phyloP scores from a whole-genome alignment of 2,797 vertebrate species.

The Squalus acanthias region DNA sequence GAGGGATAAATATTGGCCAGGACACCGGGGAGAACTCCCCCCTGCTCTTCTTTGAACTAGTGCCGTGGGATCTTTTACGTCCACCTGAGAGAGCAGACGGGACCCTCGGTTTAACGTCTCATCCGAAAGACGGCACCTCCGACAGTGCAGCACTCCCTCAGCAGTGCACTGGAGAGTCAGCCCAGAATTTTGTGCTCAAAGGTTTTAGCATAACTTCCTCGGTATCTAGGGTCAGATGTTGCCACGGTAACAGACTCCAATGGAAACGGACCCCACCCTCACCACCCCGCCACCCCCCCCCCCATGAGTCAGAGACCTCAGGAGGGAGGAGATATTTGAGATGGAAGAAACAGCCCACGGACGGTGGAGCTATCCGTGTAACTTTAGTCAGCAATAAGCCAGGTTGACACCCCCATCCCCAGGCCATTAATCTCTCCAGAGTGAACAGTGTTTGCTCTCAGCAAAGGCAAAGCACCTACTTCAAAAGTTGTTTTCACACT shows the following conservation, averaged over 20 bases:
- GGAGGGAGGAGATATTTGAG: background rate
- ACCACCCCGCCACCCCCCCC: background rate
- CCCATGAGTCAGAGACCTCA: background rate
- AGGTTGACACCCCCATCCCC: background rate
- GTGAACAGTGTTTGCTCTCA: background rate
- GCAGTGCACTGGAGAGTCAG: no score
- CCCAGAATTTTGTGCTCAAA: no score
- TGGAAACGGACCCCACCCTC: background rate
- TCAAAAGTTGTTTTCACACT: background rate
- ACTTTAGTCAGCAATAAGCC: background rate
- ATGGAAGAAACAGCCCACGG: background rate
- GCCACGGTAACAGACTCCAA: no score
- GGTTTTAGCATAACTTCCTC: background rate
- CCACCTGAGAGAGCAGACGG: no score
- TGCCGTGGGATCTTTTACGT: no score
- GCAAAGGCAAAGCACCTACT: background rate
- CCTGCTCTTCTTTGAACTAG: no score
- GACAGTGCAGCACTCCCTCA: no score
- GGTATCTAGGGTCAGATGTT: no score
- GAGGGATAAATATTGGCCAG: no score
- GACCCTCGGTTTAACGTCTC: no score
- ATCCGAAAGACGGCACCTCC: no score
- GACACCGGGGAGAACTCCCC: no score
- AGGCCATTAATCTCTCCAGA: background rate
- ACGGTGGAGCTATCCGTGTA: background rate